Base-by-base conservation (phyloP, 1,140 invertebrate genomes). In the Cepaea nemoralis region DNA sequence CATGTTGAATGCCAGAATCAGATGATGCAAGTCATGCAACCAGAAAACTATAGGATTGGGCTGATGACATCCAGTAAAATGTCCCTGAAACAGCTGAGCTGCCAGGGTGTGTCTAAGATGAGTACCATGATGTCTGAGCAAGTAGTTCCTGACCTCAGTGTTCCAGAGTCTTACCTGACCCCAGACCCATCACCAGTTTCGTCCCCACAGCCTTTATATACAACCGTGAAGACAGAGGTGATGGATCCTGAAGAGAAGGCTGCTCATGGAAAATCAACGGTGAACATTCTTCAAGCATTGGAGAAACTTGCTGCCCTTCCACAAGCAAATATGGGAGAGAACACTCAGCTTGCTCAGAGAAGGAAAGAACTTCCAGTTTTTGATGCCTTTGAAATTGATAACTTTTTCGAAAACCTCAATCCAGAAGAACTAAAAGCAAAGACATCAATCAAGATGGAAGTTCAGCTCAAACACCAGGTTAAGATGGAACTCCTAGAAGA, bases 151-250 rank as follows among this genome's bases (percentile, higher is more conserved):
- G 87, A 89, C 6, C 35, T 81, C n/a, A 73, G n/a, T 24, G 80
- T 90, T 6, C 89, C 89, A 6, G 87, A 88, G 22, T 89, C 87
- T 16, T 89, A 86, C 74, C 84, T 88, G 1, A 90, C 89, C 14
- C 89, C 89, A 19, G 89, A 90, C 22, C 87, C 88, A 48, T 90
- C 89, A 27, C 89, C 89, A 16, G 86, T 84, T 37, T 87, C 86
- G 22, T 88, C 88, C 1, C 88, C 89, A 24, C 83, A 89, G 66
- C 89, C 88, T 66, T 69, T 75, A 67, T 83, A 77, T 19, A 33
- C 55, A 22, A 16, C n/a, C 22, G 74, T 80, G 5, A 80, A 75
- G 6, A 81, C 74, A 70, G 81, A 83, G 66, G 80, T 84, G 66
- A 74, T 50, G 27, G 77, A 83, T 24, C 39, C 79, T 63, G 82